Evolutionary conservation across 1,140 invertebrate species (phyloP).

Genomic region (Cydia splendana): DNA sequence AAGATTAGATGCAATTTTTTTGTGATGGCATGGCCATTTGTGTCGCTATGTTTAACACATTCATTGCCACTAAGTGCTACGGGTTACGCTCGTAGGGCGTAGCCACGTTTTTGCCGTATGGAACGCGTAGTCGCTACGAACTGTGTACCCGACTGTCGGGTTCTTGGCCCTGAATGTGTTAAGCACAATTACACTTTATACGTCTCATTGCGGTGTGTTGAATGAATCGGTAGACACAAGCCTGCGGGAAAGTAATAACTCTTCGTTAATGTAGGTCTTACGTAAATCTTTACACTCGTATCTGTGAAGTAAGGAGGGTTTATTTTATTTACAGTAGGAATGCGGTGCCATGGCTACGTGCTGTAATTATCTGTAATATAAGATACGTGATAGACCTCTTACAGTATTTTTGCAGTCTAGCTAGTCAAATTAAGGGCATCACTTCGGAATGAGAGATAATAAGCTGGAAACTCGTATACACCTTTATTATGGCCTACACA

Average conservation of each 20-base stretch:
- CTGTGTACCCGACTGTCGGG: too few species aligned
- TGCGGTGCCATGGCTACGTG: conserved; percentile 6
- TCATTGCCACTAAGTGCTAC: too few species aligned
- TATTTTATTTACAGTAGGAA: conserved; percentile 18
- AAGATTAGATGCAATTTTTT: background rate
- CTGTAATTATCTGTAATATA: background rate
- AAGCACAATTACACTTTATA: background rate
- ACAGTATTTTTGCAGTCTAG: background rate
- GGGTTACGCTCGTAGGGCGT: too few species aligned
- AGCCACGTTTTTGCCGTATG: too few species aligned
- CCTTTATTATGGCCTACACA: too few species aligned
- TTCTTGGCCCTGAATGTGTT: too few species aligned
- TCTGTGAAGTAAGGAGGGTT: background rate
- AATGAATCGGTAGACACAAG: background rate
- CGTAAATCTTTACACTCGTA: conserved; percentile 28
- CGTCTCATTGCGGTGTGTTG: conserved; percentile 6
- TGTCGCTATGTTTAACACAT: too few species aligned
- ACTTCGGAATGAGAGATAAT: too few species aligned
- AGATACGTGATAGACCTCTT: background rate
- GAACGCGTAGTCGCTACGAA: too few species aligned
- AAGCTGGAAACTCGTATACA: too few species aligned
- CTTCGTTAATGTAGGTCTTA: conserved; percentile 24
- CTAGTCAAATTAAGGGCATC: too few species aligned
- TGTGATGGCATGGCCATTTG: background rate
- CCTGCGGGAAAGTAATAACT: conserved; percentile 9